Conservation (phyloP, 1,140 invertebrate species). For the Saxidomus purpurata region DNA sequence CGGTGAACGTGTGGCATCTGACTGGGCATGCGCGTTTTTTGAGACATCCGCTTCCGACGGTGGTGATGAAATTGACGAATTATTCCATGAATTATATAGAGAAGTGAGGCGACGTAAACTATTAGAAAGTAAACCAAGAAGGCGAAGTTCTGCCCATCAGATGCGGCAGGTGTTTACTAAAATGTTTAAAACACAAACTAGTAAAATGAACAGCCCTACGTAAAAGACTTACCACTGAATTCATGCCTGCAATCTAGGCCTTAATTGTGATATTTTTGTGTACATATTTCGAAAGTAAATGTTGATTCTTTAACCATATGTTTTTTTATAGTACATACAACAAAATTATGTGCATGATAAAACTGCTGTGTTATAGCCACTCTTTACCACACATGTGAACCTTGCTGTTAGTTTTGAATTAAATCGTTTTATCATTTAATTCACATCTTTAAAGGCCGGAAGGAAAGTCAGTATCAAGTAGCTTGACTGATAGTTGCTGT, state of each 20-base stretch:
- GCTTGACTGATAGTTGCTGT: neutral
- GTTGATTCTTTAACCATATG: neutral
- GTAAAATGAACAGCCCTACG: conserved; percentile 44
- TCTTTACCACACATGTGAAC: too few species aligned
- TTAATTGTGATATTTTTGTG: neutral
- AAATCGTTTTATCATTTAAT: neutral
- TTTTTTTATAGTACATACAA: neutral
- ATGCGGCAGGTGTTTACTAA: conserved; percentile 83
- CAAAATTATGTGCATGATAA: too few species aligned
- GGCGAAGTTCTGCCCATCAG: conserved; percentile 85
- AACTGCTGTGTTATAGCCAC: too few species aligned
- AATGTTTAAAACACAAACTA: conserved; percentile 81
- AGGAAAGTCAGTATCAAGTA: neutral
- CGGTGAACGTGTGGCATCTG: conserved; percentile 91
- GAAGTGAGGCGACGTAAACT: conserved; percentile 84
- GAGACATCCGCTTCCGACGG: conserved; percentile 94
- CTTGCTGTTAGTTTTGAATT: neutral
- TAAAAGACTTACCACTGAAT: neutral
- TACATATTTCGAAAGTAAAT: neutral
- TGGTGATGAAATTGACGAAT: conserved; percentile 88
- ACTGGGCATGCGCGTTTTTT: conserved; percentile 93
- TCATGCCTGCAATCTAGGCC: neutral
- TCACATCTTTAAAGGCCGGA: neutral
- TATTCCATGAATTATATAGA: conserved; percentile 84
- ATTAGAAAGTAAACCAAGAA: conserved; percentile 80